Conservation (phyloP, 1,140 invertebrate species). For the Ruditapes philippinarum region DNA sequence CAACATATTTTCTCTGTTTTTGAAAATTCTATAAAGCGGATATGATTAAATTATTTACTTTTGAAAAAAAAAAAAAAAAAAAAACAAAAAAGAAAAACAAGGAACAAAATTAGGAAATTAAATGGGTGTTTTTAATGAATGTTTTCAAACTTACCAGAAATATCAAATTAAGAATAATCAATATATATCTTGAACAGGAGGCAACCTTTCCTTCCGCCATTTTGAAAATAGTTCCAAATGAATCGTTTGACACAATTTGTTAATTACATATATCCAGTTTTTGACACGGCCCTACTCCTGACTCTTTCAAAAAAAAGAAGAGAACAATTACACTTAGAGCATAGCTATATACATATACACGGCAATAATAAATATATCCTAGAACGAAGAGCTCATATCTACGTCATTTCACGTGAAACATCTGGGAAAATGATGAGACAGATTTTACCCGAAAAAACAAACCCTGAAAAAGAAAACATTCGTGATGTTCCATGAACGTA, state of each 20-base stretch:
- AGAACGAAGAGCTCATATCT: neutral
- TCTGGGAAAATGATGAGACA: neutral
- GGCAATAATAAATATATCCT: neutral
- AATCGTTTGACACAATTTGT: neutral
- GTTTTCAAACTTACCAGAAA: constrained; percentile 46
- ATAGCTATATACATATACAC: neutral
- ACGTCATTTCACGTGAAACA: constrained; percentile 25
- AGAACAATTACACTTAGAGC: neutral
- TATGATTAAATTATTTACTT: too few species aligned
- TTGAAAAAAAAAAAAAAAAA: too few species aligned
- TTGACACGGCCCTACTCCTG: neutral
- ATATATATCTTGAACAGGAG: constrained; percentile 47
- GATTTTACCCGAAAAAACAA: neutral
- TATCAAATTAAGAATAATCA: constrained; percentile 55
- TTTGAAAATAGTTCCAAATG: constrained; percentile 1
- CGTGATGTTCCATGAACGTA: too few species aligned
- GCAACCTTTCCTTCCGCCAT: constrained; percentile 58
- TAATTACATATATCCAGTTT: neutral
- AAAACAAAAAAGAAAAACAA: too few species aligned
- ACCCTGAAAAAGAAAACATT: neutral
- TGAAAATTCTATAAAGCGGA: too few species aligned
- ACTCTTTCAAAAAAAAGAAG: neutral
- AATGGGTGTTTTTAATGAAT: too few species aligned
- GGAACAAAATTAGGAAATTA: too few species aligned
- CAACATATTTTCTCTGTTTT: too few species aligned